Base-by-base conservation (phyloP, 2,797 vertebrate genomes). In the Caiman crocodilus region DNA sequence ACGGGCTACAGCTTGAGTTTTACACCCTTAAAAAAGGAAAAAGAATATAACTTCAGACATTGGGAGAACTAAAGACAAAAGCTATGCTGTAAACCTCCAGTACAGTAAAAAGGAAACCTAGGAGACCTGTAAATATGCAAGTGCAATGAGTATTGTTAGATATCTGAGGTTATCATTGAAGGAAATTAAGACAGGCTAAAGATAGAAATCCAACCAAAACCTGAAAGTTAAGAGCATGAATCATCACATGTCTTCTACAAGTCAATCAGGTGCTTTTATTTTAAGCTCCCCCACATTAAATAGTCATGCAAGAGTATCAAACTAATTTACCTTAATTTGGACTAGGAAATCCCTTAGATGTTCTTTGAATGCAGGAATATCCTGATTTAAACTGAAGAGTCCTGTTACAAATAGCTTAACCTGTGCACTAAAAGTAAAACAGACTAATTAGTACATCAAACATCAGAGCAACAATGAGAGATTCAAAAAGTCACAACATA, bases 391-490 rank as follows among this genome's bases (percentile, higher is more conserved):
- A 97, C 99, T 99, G 99, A 99, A 99, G 96, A 99, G 98, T 77
- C 99, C 99, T 2, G 99, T 99, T 95, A 99, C 99, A 97, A 99
- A 99, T 97, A 99, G 99, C 97, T 99, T 99, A 87, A 99, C 99
- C 98, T 99, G 99, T 92, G 99, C 99, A 97, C 99, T 99, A 88
- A 96, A 76, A 96, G 50, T 28, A 95, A 95, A 95, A 97, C 79
- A 92, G 18, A 95, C 4, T 61, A 3, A 71, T 96, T 91, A 96
- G 95, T 28, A 84, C 8, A 63, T n/a, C 7, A 76, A 13, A 57
- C 0, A 0, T 2, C 57, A 28, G 42, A 91, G 76, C 55, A 21
- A 23, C 55, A 7, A 11, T 8, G 2, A 56, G 20, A 90, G 57
- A 9, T 87, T 14, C 69, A 16, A 69, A 79, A 63, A 85, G 80